Conservation (phyloP, 1,140 invertebrate species). For the Galendromus occidentalis region DNA sequence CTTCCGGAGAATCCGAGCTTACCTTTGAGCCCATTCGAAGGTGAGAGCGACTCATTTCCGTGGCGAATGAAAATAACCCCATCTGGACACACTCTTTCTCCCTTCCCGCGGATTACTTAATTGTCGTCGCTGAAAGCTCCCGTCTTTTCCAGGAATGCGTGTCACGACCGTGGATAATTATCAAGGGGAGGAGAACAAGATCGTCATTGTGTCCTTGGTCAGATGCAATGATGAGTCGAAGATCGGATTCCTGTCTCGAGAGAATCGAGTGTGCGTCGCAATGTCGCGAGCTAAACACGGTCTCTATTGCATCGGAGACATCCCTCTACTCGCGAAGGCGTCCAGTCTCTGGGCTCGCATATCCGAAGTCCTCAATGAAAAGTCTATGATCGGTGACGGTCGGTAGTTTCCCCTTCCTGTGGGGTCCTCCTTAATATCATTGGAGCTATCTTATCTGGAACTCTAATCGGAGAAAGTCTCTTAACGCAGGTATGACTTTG, state of each 20-base stretch:
- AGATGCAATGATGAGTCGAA: conserved; percentile 42
- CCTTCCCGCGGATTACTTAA: no score
- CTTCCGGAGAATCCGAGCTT: neutral
- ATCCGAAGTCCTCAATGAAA: neutral
- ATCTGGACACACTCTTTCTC: no score
- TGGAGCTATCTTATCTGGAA: no score
- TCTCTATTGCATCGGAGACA: conserved; percentile 45
- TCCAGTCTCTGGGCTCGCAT: neutral
- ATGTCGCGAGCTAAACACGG: conserved; percentile 56
- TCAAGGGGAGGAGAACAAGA: conserved; percentile 65
- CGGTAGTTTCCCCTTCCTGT: no score
- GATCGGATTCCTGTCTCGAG: conserved; percentile 51
- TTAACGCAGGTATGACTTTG: neutral
- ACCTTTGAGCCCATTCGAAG: neutral
- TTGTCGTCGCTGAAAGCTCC: no score
- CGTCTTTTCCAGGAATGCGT: conserved; percentile 13
- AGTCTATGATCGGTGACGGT: neutral
- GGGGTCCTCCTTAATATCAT: no score
- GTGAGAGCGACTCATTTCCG: neutral
- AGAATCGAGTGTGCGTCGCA: conserved; percentile 62
- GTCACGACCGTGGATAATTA: conserved; percentile 56
- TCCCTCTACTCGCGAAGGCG: conserved; percentile 32
- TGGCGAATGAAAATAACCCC: neutral
- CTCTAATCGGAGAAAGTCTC: no score
- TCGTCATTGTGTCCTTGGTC: conserved; percentile 60